These are phyloP conservation scores for Leucophora obtusa DNA, from an alignment of 2,888 invertebrate genomes.

Conservation along the genomic window DNA sequence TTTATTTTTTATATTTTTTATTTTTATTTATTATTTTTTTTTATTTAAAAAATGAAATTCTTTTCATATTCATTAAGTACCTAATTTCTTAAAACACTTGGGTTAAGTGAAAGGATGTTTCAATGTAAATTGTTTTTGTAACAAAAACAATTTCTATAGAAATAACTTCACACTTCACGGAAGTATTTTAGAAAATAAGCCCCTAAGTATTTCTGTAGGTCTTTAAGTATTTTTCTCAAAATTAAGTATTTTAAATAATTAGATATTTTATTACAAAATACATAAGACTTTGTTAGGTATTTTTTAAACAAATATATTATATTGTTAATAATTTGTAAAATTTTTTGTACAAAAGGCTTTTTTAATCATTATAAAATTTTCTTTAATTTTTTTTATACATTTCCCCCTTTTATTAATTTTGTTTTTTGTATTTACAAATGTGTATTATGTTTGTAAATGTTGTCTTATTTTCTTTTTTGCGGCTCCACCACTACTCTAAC, in stretches of 20 bases:
- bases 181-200: too few relatives aligned
- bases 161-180: too few relatives aligned
- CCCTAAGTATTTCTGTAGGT: background rate
- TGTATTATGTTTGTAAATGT: conserved; percentile 65
- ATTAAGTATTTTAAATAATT: background rate
- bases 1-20: too few relatives aligned
- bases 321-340: background rate
- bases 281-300: background rate
- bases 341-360: conserved; percentile 51
- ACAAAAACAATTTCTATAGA: too few relatives aligned
- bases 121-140: too few relatives aligned
- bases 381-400: conserved; percentile 51
- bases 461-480: background rate
- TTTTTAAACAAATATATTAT: background rate
- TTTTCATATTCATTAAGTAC: background rate
- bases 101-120: too few relatives aligned
- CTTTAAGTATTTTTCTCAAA: background rate
- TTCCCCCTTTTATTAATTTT: conserved; percentile 14
- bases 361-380: conserved; percentile 39
- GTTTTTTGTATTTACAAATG: conserved; percentile 53
- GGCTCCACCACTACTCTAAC: conserved; percentile 1
- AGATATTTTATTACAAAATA: background rate
- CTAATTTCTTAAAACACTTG: too few relatives aligned
- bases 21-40: background rate
- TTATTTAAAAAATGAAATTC: background rate